These are phyloP conservation scores for Rousettus madagascariensis DNA, from an alignment of 2,797 vertebrate genomes.

Conservation along the genomic window DNA sequence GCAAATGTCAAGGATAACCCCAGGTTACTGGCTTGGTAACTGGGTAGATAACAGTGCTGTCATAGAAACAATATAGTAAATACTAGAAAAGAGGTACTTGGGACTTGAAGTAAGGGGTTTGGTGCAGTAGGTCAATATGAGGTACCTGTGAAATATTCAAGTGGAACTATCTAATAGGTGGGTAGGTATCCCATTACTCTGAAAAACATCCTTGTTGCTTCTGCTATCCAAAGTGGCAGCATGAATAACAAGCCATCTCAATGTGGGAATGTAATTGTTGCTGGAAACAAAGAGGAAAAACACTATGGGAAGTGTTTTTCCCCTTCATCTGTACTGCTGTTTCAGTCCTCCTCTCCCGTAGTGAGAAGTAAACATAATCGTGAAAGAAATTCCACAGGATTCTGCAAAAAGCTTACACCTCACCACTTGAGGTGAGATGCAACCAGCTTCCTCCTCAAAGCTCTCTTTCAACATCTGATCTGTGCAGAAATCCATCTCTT, in stretches of 20 bases:
- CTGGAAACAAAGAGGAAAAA: not conserved
- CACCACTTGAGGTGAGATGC: not conserved
- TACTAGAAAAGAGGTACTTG: not conserved
- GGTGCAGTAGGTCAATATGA: not conserved
- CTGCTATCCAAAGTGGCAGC: not conserved
- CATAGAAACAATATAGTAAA: not conserved
- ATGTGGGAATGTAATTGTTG: not conserved
- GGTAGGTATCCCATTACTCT: not conserved
- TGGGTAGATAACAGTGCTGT: not conserved
- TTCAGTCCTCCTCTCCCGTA: not conserved
- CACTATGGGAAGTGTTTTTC: not conserved
- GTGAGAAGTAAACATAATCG: not conserved
- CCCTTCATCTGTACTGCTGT: not conserved
- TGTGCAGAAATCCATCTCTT: not conserved
- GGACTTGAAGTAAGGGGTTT: not conserved
- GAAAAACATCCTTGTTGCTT: constrained; percentile 14
- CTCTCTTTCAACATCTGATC: not conserved
- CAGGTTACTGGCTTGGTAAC: not conserved
- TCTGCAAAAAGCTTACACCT: constrained; percentile 3
- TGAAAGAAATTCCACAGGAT: not conserved
- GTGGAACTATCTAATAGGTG: not conserved
- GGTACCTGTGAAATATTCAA: not conserved
- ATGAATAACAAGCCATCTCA: not conserved
- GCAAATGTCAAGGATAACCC: not conserved
- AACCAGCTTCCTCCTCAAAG: not conserved